phyloP scores from a whole-genome alignment of 2,113 vertebrate species.

The Corvus cornix region DNA sequence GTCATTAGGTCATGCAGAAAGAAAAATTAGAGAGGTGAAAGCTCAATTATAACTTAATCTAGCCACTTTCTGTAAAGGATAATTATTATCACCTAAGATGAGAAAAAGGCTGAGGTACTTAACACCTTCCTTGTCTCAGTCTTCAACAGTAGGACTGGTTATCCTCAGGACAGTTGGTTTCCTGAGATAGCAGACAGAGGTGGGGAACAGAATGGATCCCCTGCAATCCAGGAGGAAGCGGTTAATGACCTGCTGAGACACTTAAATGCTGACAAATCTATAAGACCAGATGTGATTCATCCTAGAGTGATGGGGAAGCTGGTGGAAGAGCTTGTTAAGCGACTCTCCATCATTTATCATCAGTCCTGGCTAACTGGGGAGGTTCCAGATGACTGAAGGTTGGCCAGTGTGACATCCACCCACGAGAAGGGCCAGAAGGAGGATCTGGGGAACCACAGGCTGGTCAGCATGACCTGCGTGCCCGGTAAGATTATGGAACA shows the following conservation, averaged over 20 bases:
- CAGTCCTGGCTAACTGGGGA: not conserved
- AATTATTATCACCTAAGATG: not conserved
- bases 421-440: not conserved
- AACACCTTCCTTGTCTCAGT: not conserved
- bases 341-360: not conserved
- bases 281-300: not conserved
- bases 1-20: not conserved
- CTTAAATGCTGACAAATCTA: not conserved
- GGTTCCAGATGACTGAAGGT: too few species aligned
- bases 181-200: not conserved
- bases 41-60: not conserved
- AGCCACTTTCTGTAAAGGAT: not conserved
- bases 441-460: not conserved
- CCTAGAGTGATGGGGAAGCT: not conserved
- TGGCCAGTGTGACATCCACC: not conserved
- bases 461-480: not conserved
- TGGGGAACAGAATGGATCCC: not conserved
- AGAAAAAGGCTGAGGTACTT: not conserved
- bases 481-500: not conserved
- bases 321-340: not conserved
- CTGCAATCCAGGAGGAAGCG: not conserved
- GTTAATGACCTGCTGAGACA: not conserved
- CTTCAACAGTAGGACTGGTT: not conserved
- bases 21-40: not conserved
- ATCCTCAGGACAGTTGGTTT: not conserved